phyloP scores from a whole-genome alignment of 1,140 invertebrate genomes.

The Papilio glaucus region DNA sequence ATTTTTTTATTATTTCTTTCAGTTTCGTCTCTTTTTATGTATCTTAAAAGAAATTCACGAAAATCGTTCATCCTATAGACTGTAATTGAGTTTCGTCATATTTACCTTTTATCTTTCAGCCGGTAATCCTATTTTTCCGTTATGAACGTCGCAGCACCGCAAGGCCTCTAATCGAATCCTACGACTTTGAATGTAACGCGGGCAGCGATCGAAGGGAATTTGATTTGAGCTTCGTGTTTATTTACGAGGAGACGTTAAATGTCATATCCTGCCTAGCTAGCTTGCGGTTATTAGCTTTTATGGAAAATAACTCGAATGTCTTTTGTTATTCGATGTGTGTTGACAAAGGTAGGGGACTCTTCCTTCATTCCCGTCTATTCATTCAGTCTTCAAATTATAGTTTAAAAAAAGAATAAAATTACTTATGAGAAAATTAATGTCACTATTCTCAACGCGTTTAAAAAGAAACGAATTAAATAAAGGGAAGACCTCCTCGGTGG shows the following conservation, averaged over 20 bases:
- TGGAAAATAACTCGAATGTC: not conserved
- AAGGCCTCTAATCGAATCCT: constrained; percentile 7
- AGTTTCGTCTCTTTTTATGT: no score
- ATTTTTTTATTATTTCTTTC: no score
- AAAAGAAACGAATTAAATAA: no score
- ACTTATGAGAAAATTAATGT: no score
- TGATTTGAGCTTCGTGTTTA: not conserved
- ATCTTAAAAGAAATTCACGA: not conserved
- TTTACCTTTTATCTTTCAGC: constrained; percentile 20
- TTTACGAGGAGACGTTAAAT: not conserved
- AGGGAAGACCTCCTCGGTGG: no score
- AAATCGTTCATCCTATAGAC: not conserved
- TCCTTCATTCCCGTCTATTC: no score
- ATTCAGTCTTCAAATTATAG: no score
- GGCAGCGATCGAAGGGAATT: constrained; percentile 15
- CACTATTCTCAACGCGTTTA: no score
- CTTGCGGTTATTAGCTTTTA: no score
- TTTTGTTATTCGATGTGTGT: no score
- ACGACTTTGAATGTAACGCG: constrained; percentile 11
- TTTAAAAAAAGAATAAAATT: no score
- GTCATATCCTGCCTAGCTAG: not conserved
- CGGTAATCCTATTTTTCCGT: constrained; percentile 14
- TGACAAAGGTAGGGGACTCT: no score
- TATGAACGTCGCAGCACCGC: constrained; percentile 13
- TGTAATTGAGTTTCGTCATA: constrained; percentile 17